Evolutionary conservation across 2,888 invertebrate genomes (phyloP).

Genomic region (Andrena trimmerana): DNA sequence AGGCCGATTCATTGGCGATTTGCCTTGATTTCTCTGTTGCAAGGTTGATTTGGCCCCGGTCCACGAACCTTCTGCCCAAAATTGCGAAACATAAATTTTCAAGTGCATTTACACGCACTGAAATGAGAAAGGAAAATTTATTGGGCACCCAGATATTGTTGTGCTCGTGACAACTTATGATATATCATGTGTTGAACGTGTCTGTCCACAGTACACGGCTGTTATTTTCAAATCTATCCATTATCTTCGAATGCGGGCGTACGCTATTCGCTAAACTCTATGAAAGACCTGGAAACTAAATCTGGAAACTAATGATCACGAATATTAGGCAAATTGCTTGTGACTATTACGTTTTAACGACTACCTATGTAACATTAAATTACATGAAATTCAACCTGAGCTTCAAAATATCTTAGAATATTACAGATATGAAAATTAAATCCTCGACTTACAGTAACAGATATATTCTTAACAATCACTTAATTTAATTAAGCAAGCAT

Average conservation of each 20-base stretch:
- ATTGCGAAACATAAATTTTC: constrained; percentile 66
- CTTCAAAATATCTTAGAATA: too few relatives aligned
- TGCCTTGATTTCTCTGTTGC: constrained; percentile 63
- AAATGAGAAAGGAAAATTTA: constrained; percentile 37
- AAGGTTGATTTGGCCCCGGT: constrained; percentile 54
- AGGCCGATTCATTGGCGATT: constrained; percentile 63
- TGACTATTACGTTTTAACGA: not conserved
- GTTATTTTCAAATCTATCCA: not conserved
- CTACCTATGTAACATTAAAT: too few relatives aligned
- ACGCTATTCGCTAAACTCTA: not conserved
- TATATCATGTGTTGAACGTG: constrained; percentile 20
- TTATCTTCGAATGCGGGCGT: not conserved
- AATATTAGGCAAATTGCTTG: not conserved
- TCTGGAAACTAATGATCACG: constrained; percentile 1
- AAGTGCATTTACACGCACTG: constrained; percentile 55
- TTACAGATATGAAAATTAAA: too few relatives aligned
- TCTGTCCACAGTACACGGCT: constrained; percentile 6
- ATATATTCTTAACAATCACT: too few relatives aligned
- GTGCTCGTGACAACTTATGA: constrained; percentile 19
- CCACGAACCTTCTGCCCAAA: constrained; percentile 39
- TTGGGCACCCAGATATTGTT: constrained; percentile 41
- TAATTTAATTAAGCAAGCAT: too few relatives aligned
- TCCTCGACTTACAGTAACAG: too few relatives aligned
- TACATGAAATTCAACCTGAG: too few relatives aligned
- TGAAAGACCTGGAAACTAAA: too few relatives aligned